These are phyloP conservation scores for Machimus atricapillus DNA, from an alignment of 2,888 invertebrate species.

Conservation along the genomic window DNA sequence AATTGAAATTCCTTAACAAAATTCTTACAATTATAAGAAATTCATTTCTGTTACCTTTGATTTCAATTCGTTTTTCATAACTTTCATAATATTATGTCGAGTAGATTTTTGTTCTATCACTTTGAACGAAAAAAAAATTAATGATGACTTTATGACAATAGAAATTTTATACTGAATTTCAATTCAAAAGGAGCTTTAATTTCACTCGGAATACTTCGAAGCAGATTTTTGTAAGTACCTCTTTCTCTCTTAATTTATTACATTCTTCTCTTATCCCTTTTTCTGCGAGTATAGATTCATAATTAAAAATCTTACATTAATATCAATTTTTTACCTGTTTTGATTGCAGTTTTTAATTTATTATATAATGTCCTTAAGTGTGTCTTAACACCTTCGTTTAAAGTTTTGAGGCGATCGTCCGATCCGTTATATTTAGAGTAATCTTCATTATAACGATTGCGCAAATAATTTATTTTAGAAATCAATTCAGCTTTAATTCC, in stretches of 20 bases:
- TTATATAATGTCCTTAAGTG: background rate
- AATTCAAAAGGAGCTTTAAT: no score
- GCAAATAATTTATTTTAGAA: background rate
- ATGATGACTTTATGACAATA: no score
- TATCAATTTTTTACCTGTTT: background rate
- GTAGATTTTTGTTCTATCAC: no score
- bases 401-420: background rate
- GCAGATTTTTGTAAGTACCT: background rate
- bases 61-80: no score
- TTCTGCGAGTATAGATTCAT: background rate
- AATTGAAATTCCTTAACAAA: no score
- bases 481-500: background rate
- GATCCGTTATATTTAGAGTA: background rate
- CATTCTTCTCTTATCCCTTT: background rate
- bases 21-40: no score
- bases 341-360: background rate
- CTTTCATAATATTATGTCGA: no score
- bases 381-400: background rate
- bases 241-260: background rate
- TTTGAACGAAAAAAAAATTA: no score
- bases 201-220: no score
- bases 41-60: no score
- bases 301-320: background rate
- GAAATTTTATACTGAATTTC: no score
- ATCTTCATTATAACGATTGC: background rate